These are phyloP conservation scores for Ephydatia muelleri DNA, from an alignment of 37 sponge, comb jelly and placozoan genomes.

Conservation along the genomic window DNA sequence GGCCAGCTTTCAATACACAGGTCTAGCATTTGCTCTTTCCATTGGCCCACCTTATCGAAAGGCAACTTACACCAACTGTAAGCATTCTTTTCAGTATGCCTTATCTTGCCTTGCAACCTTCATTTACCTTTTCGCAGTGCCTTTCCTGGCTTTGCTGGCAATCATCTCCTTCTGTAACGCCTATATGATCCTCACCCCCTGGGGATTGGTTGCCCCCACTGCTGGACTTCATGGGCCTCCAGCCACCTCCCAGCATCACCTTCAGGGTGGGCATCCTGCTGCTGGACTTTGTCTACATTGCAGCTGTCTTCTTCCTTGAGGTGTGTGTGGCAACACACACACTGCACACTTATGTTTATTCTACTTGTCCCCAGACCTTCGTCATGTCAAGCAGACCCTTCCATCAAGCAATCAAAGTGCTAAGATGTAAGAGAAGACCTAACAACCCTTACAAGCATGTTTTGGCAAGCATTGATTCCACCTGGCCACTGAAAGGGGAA, in stretches of 20 bases:
- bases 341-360: background rate
- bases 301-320: conserved; percentile 41
- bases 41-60: conserved; percentile 79
- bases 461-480: conserved; percentile 9
- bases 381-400: background rate
- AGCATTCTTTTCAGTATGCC: background rate
- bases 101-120: background rate
- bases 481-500: conserved; percentile 8
- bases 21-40: conserved; percentile 71
- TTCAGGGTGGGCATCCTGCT: conserved; percentile 51
- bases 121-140: conserved; percentile 15
- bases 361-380: background rate
- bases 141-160: conserved; percentile 28
- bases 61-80: conserved; percentile 79
- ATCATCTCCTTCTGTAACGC: conserved; percentile 31
- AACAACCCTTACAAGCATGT: conserved; percentile 68
- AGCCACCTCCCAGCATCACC: conserved; percentile 3
- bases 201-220: conserved; percentile 40
- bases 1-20: conserved; percentile 79
- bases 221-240: conserved; percentile 11
- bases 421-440: conserved; percentile 63
- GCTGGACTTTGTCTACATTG: conserved; percentile 30
- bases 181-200: conserved; percentile 58
- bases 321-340: background rate
- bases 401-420: background rate